Evolutionary conservation across 2,888 invertebrate genomes (phyloP).

Genomic region (Allophyes oxyacanthae): DNA sequence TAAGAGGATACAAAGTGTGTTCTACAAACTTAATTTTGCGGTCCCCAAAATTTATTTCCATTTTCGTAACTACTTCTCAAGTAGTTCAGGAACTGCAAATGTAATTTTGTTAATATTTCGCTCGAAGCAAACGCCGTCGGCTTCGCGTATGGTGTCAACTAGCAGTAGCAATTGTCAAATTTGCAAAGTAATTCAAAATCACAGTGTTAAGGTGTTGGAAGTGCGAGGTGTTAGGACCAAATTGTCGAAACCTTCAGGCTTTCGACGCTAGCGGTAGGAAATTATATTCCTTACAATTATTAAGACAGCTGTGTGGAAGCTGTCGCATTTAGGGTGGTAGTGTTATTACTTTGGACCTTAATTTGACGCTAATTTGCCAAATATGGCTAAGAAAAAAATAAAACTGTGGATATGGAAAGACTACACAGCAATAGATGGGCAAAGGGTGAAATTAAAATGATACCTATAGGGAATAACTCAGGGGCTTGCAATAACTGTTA

Average conservation of each 20-base stretch:
- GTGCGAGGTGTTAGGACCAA: conserved; percentile 41
- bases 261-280: conserved; percentile 24
- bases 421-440: no score
- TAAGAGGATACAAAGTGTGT: conserved; percentile 26
- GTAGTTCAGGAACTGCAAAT: conserved; percentile 21
- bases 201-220: conserved; percentile 40
- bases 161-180: conserved; percentile 51
- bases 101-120: conserved; percentile 15
- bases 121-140: conserved; percentile 41
- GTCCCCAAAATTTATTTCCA: not conserved
- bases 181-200: conserved; percentile 44
- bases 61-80: not conserved
- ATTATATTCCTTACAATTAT: conserved; percentile 40
- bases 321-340: conserved; percentile 7
- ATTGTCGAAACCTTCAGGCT: conserved; percentile 37
- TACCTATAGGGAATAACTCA: no score
- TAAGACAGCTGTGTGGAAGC: conserved; percentile 45
- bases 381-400: conserved; percentile 13
- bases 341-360: conserved; percentile 30
- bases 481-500: no score
- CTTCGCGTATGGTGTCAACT: conserved; percentile 42
- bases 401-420: no score
- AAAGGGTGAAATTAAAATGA: no score
- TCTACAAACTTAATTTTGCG: conserved; percentile 40
- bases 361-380: conserved; percentile 46